phyloP scores from a whole-genome alignment of 2,113 vertebrate species.

The Apteryx mantelli region DNA sequence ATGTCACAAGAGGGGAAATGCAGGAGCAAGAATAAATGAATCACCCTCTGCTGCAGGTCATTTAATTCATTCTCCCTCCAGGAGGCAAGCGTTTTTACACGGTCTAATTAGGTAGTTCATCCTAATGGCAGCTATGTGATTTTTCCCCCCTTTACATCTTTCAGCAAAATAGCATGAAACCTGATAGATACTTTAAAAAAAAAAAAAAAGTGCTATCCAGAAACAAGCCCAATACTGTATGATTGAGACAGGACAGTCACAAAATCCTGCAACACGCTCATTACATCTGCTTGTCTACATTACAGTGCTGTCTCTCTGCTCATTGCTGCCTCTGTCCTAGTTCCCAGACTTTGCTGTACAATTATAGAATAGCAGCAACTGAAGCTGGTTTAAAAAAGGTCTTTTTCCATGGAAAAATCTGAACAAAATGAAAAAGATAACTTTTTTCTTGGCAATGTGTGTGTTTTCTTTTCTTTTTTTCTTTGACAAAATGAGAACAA shows the following conservation, averaged over 20 bases:
- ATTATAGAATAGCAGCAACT: constrained; percentile 44
- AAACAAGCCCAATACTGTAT: neutral
- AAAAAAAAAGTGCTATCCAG: neutral
- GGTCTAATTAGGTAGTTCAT: constrained; percentile 66
- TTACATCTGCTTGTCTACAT: neutral
- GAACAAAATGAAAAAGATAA: neutral
- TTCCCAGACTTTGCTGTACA: constrained; percentile 54
- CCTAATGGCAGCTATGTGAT: constrained; percentile 37
- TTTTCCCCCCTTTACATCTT: neutral
- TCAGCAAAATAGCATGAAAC: neutral
- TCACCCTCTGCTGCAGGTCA: neutral
- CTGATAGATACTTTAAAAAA: neutral
- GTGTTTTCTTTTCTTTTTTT: neutral
- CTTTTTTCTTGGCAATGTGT: neutral
- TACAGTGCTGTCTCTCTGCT: neutral
- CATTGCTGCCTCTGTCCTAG: constrained; percentile 12
- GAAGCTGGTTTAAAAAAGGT: neutral
- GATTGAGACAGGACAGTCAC: constrained; percentile 4
- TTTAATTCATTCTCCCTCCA: constrained; percentile 54
- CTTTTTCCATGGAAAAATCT: constrained; percentile 10
- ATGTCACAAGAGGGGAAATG: neutral
- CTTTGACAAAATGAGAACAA: neutral
- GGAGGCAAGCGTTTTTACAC: constrained; percentile 40
- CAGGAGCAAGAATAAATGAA: constrained; percentile 25
- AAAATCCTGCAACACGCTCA: neutral